Evolutionary conservation across 2,113 vertebrate species (phyloP).

Genomic region (Danionella cerebrum): DNA sequence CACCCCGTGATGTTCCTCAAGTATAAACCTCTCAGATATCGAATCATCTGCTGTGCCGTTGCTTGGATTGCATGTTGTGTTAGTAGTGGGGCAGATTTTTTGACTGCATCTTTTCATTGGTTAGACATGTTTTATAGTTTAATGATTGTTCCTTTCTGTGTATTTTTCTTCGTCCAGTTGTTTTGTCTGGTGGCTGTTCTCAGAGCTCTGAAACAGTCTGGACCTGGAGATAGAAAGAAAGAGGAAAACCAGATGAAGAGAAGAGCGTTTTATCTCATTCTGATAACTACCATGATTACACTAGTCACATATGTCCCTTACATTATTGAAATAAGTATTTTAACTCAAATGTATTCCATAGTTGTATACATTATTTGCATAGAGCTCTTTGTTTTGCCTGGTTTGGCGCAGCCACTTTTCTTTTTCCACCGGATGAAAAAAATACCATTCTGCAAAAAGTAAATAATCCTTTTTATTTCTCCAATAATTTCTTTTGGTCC

Average conservation of each 20-base stretch:
- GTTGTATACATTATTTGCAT: not conserved
- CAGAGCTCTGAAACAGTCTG: not conserved
- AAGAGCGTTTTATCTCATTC: conserved; percentile 2
- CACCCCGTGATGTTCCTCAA: not conserved
- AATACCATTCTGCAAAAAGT: not conserved
- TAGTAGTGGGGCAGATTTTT: not conserved
- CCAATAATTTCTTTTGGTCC: no score
- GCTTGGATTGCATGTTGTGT: not conserved
- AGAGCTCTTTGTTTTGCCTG: not conserved
- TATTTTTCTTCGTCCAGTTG: not conserved
- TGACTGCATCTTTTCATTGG: no score
- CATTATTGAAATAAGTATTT: not conserved
- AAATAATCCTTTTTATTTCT: no score
- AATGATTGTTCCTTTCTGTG: not conserved
- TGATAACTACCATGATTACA: not conserved
- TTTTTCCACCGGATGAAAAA: not conserved
- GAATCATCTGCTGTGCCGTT: not conserved
- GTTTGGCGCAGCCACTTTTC: not conserved
- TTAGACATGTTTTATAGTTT: not conserved
- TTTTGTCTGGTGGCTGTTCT: not conserved
- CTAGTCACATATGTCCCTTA: not conserved
- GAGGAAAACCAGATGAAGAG: conserved; percentile 10
- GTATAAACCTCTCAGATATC: not conserved
- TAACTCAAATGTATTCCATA: no score
- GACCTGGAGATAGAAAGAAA: not conserved